A percentile compares a stretch with the other conserved stretches of the same genome.
These are phyloP conservation scores for Seriola rivoliana DNA, from an alignment of 2,113 vertebrate genomes.

Conservation along the genomic window DNA sequence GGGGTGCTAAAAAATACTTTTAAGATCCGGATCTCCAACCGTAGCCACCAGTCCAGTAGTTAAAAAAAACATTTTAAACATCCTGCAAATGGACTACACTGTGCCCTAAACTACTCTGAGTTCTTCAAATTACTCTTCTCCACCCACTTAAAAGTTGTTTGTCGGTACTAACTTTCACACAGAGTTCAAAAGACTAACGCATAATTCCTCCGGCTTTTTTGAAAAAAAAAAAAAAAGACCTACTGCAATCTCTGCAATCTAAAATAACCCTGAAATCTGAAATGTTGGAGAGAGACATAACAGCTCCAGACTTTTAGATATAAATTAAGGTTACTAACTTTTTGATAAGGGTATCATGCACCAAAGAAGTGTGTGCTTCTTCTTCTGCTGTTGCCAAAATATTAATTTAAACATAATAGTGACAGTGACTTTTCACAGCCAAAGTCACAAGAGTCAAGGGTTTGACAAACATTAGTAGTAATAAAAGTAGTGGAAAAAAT, in stretches of 20 bases:
- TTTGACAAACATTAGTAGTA: conserved; percentile 11
- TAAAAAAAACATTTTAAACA: neutral
- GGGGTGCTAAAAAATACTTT: neutral
- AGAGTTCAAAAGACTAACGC: neutral
- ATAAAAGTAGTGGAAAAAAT: conserved; percentile 9
- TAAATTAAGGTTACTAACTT: neutral
- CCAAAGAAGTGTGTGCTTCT: neutral
- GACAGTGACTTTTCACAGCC: conserved; percentile 19
- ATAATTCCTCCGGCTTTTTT: neutral
- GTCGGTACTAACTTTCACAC: neutral
- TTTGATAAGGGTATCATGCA: conserved; percentile 7
- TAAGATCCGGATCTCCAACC: neutral
- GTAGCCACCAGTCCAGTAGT: neutral
- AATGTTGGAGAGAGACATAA: neutral
- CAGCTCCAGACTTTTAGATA: neutral
- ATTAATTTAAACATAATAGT: conserved; percentile 13
- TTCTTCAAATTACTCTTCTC: neutral
- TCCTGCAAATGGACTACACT: neutral
- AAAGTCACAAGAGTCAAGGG: conserved; percentile 3
- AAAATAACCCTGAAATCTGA: conserved; percentile 10
- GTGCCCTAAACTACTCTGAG: neutral
- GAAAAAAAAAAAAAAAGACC: neutral
- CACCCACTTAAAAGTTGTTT: neutral
- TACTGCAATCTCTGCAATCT: neutral
- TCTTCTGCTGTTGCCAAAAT: conserved; percentile 16